Evolutionary conservation across 1,140 invertebrate genomes (phyloP).

Genomic region (Eriosoma lanigerum): DNA sequence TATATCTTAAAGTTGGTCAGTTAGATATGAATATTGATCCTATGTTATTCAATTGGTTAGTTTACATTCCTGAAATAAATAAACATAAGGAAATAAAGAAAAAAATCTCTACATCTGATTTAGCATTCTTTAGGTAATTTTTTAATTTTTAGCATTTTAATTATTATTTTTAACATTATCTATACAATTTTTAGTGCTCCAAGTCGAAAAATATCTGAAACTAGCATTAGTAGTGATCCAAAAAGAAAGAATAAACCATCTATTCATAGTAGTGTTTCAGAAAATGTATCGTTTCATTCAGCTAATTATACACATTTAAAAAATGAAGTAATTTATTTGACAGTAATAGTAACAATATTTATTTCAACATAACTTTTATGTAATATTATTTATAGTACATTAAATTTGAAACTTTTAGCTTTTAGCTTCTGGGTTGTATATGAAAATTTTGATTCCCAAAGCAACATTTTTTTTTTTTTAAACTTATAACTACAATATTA

Average conservation of each 20-base stretch:
- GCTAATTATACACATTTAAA: slow-evolving; percentile 48
- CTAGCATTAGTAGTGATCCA: slow-evolving; percentile 34
- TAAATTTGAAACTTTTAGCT: too few relatives aligned
- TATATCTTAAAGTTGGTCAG: slow-evolving; percentile 63
- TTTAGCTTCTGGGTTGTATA: too few relatives aligned
- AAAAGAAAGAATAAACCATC: slow-evolving; percentile 44
- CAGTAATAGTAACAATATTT: too few relatives aligned
- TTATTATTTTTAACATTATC: neutral
- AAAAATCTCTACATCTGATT: slow-evolving; percentile 57
- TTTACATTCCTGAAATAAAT: slow-evolving; percentile 54
- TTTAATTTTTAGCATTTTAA: neutral
- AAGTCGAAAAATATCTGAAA: slow-evolving; percentile 51
- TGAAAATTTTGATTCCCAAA: too few relatives aligned
- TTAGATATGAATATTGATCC: slow-evolving; percentile 66
- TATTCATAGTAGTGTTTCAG: slow-evolving; percentile 51
- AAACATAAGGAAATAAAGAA: slow-evolving; percentile 61
- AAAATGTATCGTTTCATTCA: slow-evolving; percentile 46
- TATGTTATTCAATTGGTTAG: slow-evolving; percentile 65
- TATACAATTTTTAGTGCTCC: slow-evolving; percentile 40
- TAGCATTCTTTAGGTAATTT: slow-evolving; percentile 49
- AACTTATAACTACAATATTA: too few relatives aligned
- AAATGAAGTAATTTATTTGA: slow-evolving; percentile 37
- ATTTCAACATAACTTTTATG: too few relatives aligned
- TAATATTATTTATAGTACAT: too few relatives aligned
- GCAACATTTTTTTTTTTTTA: too few relatives aligned